phyloP scores from a whole-genome alignment of 2,888 invertebrate species.

The Cephus spinipes region DNA sequence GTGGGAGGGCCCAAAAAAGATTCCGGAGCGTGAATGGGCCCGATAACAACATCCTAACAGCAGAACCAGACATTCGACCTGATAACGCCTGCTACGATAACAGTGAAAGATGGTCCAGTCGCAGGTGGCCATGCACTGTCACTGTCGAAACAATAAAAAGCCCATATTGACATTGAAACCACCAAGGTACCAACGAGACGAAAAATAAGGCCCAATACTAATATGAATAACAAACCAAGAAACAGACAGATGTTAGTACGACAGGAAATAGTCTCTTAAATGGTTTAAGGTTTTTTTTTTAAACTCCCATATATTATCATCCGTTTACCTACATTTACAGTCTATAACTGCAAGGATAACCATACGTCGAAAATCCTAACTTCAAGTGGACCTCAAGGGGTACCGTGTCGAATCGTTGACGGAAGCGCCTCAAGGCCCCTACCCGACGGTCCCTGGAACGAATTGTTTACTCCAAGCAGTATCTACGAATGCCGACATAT shows the following conservation, averaged over 20 bases:
- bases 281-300: background rate
- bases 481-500: slow-evolving; percentile 3
- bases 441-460: background rate
- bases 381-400: background rate
- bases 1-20: background rate
- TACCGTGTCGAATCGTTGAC: background rate
- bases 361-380: background rate
- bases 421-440: background rate
- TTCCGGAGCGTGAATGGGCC: background rate
- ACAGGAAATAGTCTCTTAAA: background rate
- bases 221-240: background rate
- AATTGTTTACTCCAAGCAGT: background rate
- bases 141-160: background rate
- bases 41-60: background rate
- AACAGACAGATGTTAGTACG: background rate
- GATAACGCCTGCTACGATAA: background rate
- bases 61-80: background rate
- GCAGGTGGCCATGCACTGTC: background rate
- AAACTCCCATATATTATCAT: background rate
- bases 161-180: background rate
- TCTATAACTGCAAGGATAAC: background rate
- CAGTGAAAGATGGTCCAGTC: background rate
- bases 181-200: background rate
- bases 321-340: background rate
- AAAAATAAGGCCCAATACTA: background rate